Evolutionary conservation across 2,113 vertebrate genomes (phyloP), one percentile per base, ranked within the genome.

Genomic region (Apus apus): DNA sequence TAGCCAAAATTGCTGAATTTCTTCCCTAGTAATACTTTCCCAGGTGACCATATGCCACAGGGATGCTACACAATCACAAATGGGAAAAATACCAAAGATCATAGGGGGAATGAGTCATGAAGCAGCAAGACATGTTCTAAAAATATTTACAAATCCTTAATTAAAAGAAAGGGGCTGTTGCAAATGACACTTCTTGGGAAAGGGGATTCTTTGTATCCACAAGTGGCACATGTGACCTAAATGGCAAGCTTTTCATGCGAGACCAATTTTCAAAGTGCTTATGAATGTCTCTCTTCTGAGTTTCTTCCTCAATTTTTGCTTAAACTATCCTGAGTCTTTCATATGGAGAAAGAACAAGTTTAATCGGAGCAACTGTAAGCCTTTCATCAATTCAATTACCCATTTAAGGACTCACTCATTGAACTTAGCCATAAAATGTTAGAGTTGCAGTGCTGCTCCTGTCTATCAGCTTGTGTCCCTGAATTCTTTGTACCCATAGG

Each of bases 351-450:
- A 80, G 89, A 96, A 88, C 51, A 64, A 76, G 58, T 54, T 95
- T 88, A 74, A 94, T 67, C 9, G 1, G 23, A 83, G 57, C 61
- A 74, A 66, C 65, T 48, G 48, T 11, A 75, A 71, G 72, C 66
- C 84, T 96, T 86, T 89, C 68, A 93, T 95, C 94, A 94, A 83
- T 85, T 97, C 95, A 95, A 88, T 97, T 96, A 94, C 60, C 74
- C 11, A 0, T 78, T 77, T 90, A 96, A 95, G 78, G 64, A 86
- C 94, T 95, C 85, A 32, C 66, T 96, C 64, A 15, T 19, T 94
- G 91, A 96, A 96, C 94, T 93, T 34, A 70, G 78, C 75, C 87
- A 67, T 94, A 89, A 97, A 95, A 87, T 80, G 93, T 73, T 87
- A 83, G 89, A 82, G 91, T 64, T 8, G 15, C 74, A 67, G 93